Percentiles rank a stretch among this genome's conserved stretches.
Evolutionary conservation across 2,888 invertebrate genomes (phyloP).

Genomic region (Scelioninae gen. 1): DNA sequence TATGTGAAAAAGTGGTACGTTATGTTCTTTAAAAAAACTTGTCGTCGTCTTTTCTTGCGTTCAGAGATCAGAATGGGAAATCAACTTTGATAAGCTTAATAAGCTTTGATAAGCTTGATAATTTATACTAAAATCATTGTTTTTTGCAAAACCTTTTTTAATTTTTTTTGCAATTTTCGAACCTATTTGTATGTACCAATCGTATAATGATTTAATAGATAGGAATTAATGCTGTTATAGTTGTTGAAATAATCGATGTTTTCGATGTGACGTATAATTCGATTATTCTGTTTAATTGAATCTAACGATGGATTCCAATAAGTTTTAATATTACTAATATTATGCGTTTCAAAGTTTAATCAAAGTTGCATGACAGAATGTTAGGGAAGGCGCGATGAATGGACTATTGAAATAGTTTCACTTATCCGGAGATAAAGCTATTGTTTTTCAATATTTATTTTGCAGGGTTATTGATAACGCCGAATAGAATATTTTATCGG

Average conservation of each 20-base stretch:
- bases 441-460: constrained; percentile 56
- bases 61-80: not conserved
- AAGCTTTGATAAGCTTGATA: not conserved
- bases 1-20: not conserved
- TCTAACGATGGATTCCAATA: constrained; percentile 51
- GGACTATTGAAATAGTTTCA: constrained; percentile 49
- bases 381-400: constrained; percentile 29
- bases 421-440: constrained; percentile 40
- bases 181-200: constrained; percentile 18
- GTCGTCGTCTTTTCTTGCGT: not conserved
- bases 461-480: constrained; percentile 12
- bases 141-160: not conserved
- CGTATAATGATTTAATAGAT: constrained; percentile 50
- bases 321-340: constrained; percentile 58
- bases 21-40: constrained; percentile 15
- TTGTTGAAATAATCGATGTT: constrained; percentile 56
- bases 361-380: constrained; percentile 54
- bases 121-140: not conserved
- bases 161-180: too few species aligned
- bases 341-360: constrained; percentile 62
- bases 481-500: constrained; percentile 28
- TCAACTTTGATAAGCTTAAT: not conserved
- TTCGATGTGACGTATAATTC: constrained; percentile 46
- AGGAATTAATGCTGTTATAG: constrained; percentile 52
- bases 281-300: constrained; percentile 60